phyloP scores from a whole-genome alignment of 1,140 invertebrate genomes.

The Paramacrobiotus metropolitanus region DNA sequence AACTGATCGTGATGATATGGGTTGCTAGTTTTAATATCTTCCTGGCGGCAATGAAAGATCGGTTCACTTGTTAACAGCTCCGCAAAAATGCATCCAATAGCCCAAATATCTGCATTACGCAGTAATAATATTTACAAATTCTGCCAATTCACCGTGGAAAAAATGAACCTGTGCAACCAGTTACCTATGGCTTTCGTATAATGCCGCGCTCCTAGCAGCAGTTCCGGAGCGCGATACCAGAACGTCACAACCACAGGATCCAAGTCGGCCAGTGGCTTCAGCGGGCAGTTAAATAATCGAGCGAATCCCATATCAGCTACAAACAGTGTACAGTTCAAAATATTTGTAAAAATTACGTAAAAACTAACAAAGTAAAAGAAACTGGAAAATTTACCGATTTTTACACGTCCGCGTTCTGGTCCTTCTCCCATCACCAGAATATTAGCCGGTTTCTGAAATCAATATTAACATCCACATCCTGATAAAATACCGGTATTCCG shows the following conservation, averaged over 20 bases:
- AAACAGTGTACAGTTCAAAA: slow-evolving; percentile 7
- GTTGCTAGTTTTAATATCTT: slow-evolving; percentile 98
- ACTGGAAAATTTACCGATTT: slow-evolving; percentile 37
- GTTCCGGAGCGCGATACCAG: slow-evolving; percentile 95
- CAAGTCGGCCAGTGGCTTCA: slow-evolving; percentile 88
- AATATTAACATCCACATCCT: slow-evolving; percentile 9
- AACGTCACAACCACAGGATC: slow-evolving; percentile 99
- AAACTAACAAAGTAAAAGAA: slow-evolving; percentile 5
- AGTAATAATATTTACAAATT: slow-evolving; percentile 7
- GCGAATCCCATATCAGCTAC: slow-evolving; percentile 97
- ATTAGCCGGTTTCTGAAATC: slow-evolving; percentile 80
- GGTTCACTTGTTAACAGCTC: slow-evolving; percentile 89
- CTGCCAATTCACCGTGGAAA: too few species aligned
- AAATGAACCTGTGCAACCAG: too few species aligned
- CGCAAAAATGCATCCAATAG: slow-evolving; percentile 98
- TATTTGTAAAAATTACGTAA: background rate
- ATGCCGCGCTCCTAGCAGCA: slow-evolving; percentile 81
- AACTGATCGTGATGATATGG: slow-evolving; percentile 99
- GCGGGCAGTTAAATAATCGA: slow-evolving; percentile 87
- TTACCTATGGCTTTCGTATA: slow-evolving; percentile 41
- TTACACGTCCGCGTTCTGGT: slow-evolving; percentile 77
- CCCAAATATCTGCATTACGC: slow-evolving; percentile 73
- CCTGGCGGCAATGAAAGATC: slow-evolving; percentile 97
- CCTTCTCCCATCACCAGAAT: slow-evolving; percentile 99
- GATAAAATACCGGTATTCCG: slow-evolving; percentile 7